Evolutionary conservation across 2,113 vertebrate species (phyloP).

Genomic region (Potamarius usumacintae): DNA sequence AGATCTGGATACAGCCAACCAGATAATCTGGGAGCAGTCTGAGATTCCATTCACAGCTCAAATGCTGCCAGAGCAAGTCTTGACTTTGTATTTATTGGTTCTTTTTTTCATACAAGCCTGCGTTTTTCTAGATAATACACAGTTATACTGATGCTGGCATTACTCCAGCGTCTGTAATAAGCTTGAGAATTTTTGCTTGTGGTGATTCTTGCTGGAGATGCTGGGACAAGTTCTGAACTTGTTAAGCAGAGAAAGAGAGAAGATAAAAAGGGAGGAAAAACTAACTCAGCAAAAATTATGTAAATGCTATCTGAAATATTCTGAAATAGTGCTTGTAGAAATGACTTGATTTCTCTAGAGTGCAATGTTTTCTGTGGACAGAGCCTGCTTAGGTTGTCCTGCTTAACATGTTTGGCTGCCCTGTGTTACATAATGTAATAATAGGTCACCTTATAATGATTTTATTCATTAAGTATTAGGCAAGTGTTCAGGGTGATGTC

Average conservation of each 20-base stretch:
- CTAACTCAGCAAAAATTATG: not conserved
- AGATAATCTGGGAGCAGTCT: slow-evolving; percentile 14
- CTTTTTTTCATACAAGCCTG: not conserved
- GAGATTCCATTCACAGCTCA: not conserved
- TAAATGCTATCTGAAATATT: not conserved
- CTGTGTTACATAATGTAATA: not conserved
- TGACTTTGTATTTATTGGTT: not conserved
- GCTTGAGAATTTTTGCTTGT: slow-evolving; percentile 53
- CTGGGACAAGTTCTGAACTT: slow-evolving; percentile 35
- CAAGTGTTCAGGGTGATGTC: not conserved
- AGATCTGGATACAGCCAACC: slow-evolving; percentile 19
- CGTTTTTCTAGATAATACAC: slow-evolving; percentile 38
- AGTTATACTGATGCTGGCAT: slow-evolving; percentile 48
- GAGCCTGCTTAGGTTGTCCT: not conserved
- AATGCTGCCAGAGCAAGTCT: not conserved
- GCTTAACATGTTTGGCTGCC: not conserved
- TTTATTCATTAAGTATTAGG: slow-evolving; percentile 4
- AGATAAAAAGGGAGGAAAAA: slow-evolving; percentile 12
- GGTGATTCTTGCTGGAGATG: slow-evolving; percentile 43
- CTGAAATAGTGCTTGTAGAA: not conserved
- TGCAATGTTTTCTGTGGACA: not conserved
- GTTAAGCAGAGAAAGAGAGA: not conserved
- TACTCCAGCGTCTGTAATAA: slow-evolving; percentile 54
- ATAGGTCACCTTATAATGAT: not conserved
- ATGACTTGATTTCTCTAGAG: not conserved